Percentiles rank a stretch among this genome's conserved stretches.
phyloP scores from a whole-genome alignment of 2,888 invertebrate species.

The Diloba caeruleocephala region DNA sequence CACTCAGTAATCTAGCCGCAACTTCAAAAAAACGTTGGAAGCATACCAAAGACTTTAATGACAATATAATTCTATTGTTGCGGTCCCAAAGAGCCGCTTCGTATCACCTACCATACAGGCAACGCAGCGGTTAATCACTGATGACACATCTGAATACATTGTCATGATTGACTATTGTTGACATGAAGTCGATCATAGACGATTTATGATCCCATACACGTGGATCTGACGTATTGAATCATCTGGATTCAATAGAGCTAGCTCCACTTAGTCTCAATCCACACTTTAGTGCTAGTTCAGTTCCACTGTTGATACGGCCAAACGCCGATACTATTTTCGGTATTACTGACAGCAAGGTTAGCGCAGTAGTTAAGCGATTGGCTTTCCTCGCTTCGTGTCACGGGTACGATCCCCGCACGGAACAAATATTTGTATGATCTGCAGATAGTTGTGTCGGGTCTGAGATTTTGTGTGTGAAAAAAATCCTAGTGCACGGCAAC shows the following conservation, averaged over 20 bases:
- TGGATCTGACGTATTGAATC: conserved; percentile 25
- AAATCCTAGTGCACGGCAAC: too few species aligned
- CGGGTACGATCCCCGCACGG: too few species aligned
- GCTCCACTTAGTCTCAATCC: too few species aligned
- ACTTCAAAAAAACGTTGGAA: conserved; percentile 18
- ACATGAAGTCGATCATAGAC: conserved; percentile 9
- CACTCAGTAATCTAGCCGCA: conserved; percentile 28
- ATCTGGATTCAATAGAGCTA: conserved; percentile 21
- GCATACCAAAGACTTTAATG: conserved; percentile 37
- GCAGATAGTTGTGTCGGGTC: too few species aligned
- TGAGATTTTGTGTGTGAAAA: too few species aligned
- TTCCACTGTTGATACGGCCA: too few species aligned
- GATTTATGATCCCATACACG: conserved; percentile 19
- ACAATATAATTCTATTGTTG: conserved; percentile 45
- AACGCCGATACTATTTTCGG: too few species aligned
- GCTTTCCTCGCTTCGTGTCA: too few species aligned
- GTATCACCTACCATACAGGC: conserved; percentile 32
- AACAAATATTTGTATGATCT: too few species aligned
- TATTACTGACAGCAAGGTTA: too few species aligned
- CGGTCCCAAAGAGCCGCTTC: conserved; percentile 14
- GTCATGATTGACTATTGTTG: conserved; percentile 49
- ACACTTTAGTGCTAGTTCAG: too few species aligned
- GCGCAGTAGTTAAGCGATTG: too few species aligned
- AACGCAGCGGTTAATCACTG: conserved; percentile 37
- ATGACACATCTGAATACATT: conserved; percentile 42